Percentiles rank a stretch among this genome's conserved stretches.
Conservation (phyloP, 2,888 invertebrate genomes). For the Xylota segnis region DNA sequence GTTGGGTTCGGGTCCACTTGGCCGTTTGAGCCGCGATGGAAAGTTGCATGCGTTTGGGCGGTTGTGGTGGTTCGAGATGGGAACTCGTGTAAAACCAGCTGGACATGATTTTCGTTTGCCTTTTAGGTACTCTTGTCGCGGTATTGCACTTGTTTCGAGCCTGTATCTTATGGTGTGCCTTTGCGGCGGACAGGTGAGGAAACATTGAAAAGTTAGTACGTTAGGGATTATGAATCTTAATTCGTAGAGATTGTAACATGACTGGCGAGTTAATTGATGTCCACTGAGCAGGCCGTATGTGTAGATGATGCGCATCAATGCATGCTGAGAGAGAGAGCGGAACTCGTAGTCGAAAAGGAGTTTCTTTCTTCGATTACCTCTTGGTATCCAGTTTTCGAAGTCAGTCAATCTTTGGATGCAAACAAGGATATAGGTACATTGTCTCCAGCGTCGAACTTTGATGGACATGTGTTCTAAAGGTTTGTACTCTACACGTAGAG, state of each 20-base stretch:
- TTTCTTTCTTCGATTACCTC: no score
- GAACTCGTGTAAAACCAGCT: constrained; percentile 71
- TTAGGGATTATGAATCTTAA: constrained; percentile 47
- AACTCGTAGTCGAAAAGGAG: no score
- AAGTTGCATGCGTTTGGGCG: constrained; percentile 40
- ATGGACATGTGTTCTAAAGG: no score
- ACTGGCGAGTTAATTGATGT: background rate
- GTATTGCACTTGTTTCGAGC: constrained; percentile 56
- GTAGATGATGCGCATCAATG: background rate
- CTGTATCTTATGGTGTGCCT: constrained; percentile 38
- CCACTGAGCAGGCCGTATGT: background rate
- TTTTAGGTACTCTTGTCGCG: constrained; percentile 54
- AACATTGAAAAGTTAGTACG: constrained; percentile 8
- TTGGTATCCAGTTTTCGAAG: no score
- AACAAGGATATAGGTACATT: no score
- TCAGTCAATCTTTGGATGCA: no score
- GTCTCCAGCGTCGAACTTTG: no score
- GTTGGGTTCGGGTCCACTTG: background rate
- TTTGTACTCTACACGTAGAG: no score
- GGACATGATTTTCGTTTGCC: constrained; percentile 66
- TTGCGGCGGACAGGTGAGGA: constrained; percentile 49
- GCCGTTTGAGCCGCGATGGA: constrained; percentile 23
- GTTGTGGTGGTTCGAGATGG: constrained; percentile 42
- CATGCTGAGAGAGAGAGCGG: no score
- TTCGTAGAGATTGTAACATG: constrained; percentile 1